A percentile compares a stretch with the other conserved stretches of the same genome.
Evolutionary conservation across 2,888 invertebrate species (phyloP).

Genomic region (Octodonta nipae): DNA sequence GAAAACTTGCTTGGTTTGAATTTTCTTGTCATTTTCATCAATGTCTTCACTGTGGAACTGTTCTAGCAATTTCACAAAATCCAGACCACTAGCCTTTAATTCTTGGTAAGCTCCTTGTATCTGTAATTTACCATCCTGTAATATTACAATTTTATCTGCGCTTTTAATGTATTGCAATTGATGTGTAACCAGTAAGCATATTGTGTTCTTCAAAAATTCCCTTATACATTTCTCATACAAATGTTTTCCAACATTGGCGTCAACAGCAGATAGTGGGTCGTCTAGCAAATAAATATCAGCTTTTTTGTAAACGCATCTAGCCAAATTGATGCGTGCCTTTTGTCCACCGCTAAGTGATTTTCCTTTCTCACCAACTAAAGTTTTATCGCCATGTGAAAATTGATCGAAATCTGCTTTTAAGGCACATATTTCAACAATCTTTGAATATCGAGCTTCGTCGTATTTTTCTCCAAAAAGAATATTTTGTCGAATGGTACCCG

Average conservation of each 20-base stretch:
- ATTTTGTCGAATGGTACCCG: constrained; percentile 55
- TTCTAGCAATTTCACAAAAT: constrained; percentile 25
- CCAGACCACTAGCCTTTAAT: constrained; percentile 38
- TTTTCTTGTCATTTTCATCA: constrained; percentile 26
- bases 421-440: constrained; percentile 52
- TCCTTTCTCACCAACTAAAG: constrained; percentile 52
- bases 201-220: constrained; percentile 44
- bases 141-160: constrained; percentile 31
- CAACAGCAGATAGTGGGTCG: constrained; percentile 72
- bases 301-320: constrained; percentile 59
- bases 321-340: constrained; percentile 67
- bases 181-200: constrained; percentile 55
- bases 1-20: constrained; percentile 27
- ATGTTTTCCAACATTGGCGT: constrained; percentile 60
- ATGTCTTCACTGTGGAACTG: constrained; percentile 24
- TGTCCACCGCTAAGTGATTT: constrained; percentile 75
- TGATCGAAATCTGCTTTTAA: constrained; percentile 56
- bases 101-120: constrained; percentile 37
- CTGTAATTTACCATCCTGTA: constrained; percentile 37
- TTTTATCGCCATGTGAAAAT: constrained; percentile 62
- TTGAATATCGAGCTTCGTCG: constrained; percentile 44
- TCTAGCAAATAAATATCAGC: constrained; percentile 70
- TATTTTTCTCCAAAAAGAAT: constrained; percentile 59
- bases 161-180: constrained; percentile 46
- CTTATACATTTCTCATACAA: constrained; percentile 60